phyloP scores from a whole-genome alignment of 1,140 invertebrate species.

The Drosophila tristis region DNA sequence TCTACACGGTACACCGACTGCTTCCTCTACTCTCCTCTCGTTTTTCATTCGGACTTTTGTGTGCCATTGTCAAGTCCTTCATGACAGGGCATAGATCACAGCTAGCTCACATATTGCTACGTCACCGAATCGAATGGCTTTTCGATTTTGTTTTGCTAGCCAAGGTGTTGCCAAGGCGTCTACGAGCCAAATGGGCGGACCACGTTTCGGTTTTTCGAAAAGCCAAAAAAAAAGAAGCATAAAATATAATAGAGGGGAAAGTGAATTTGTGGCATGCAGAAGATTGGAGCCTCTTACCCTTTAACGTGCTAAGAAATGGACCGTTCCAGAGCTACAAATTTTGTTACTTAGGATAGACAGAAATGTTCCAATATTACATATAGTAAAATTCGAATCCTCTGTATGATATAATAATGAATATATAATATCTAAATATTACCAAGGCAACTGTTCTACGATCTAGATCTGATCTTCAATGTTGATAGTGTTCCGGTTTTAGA shows the following conservation, averaged over 20 bases:
- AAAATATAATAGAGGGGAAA: constrained; percentile 5
- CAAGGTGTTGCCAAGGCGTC: constrained; percentile 76
- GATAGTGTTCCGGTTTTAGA: too few species aligned
- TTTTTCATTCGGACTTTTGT: constrained; percentile 2
- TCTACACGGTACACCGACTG: constrained; percentile 15
- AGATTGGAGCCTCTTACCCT: constrained; percentile 25
- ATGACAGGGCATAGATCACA: constrained; percentile 48
- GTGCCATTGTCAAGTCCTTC: constrained; percentile 59
- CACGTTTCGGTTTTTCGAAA: constrained; percentile 39
- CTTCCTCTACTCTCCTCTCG: neutral
- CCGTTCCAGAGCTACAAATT: neutral
- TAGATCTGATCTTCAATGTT: too few species aligned
- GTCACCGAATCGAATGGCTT: constrained; percentile 48
- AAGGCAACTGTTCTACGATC: too few species aligned
- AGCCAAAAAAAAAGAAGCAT: constrained; percentile 30
- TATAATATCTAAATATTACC: too few species aligned
- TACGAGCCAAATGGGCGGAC: constrained; percentile 36
- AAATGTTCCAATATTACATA: neutral
- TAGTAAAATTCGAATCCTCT: too few species aligned
- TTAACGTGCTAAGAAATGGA: neutral
- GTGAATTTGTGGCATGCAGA: neutral
- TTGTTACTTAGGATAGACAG: too few species aligned
- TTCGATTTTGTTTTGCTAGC: constrained; percentile 36
- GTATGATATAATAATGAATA: too few species aligned
- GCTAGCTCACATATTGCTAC: constrained; percentile 54